A percentile compares a stretch with the other conserved stretches of the same genome.
phyloP scores from a whole-genome alignment of 2,888 invertebrate genomes.

The Arctia plantaginis region DNA sequence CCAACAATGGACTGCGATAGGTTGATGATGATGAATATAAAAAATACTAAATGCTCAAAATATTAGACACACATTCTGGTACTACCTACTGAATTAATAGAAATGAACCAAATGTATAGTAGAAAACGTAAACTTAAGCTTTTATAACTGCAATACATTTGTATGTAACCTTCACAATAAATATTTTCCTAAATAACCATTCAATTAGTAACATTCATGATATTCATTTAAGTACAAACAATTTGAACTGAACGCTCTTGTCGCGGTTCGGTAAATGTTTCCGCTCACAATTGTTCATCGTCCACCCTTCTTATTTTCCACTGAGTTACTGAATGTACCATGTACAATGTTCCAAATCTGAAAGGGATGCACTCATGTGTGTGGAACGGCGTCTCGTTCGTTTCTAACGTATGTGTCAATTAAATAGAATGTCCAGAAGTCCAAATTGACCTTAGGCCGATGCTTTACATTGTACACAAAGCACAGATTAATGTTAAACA shows the following conservation, averaged over 20 bases:
- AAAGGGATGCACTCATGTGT: conserved; percentile 46
- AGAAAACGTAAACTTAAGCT: background rate
- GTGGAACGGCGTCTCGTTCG: conserved; percentile 36
- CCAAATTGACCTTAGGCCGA: background rate
- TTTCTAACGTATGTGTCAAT: conserved; percentile 27
- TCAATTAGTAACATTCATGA: background rate
- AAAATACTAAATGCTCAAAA: no score
- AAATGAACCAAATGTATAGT: no score
- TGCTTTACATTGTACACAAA: background rate
- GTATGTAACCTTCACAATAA: background rate
- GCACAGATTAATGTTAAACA: background rate
- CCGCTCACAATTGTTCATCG: conserved; percentile 58
- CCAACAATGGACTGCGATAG: no score
- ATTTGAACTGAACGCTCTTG: conserved; percentile 28
- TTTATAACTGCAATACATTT: background rate
- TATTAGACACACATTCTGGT: no score
- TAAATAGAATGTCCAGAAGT: conserved; percentile 26
- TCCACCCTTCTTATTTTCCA: conserved; percentile 44
- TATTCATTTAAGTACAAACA: conserved; percentile 19
- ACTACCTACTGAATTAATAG: no score
- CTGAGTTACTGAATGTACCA: conserved; percentile 29
- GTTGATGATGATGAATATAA: no score
- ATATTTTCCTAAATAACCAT: background rate
- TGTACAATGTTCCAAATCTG: conserved; percentile 33
- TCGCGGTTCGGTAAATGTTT: conserved; percentile 48